A percentile compares a stretch with the other conserved stretches of the same genome.
phyloP scores from a whole-genome alignment of 1,140 invertebrate species.

The Drosophila melanica region DNA sequence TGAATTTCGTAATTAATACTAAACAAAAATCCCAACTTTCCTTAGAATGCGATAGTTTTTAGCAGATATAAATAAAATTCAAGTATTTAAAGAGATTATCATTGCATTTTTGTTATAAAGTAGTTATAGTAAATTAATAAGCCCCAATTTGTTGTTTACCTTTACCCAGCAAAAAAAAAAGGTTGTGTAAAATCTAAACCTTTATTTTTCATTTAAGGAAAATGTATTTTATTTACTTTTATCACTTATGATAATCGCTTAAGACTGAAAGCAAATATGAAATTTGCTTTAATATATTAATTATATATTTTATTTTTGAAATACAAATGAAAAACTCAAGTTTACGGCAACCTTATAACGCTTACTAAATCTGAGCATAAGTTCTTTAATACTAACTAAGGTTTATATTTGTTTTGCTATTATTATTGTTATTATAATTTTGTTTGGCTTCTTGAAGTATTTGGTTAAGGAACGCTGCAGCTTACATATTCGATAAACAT shows the following conservation, averaged over 20 bases:
- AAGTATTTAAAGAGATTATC: too few relatives aligned
- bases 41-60: too few relatives aligned
- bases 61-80: too few relatives aligned
- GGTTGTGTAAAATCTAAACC: background rate
- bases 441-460: background rate
- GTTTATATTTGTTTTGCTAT: conserved; percentile 25
- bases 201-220: conserved; percentile 55
- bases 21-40: too few relatives aligned
- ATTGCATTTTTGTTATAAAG: too few relatives aligned
- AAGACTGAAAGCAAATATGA: conserved; percentile 63
- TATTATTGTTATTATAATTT: conserved; percentile 17
- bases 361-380: conserved; percentile 40
- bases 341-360: conserved; percentile 32
- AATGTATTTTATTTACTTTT: conserved; percentile 65
- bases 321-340: conserved; percentile 30
- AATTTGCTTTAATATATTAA: conserved; percentile 43
- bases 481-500: conserved; percentile 38
- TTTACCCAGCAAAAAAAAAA: too few relatives aligned
- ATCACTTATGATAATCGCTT: conserved; percentile 63
- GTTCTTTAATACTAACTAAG: conserved; percentile 64
- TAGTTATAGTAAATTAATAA: too few relatives aligned
- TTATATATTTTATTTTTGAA: conserved; percentile 39
- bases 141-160: too few relatives aligned
- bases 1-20: background rate
- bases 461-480: conserved; percentile 47